Evolutionary conservation across 2,797 vertebrate species (phyloP).

Genomic region (Xenopus petersii): DNA sequence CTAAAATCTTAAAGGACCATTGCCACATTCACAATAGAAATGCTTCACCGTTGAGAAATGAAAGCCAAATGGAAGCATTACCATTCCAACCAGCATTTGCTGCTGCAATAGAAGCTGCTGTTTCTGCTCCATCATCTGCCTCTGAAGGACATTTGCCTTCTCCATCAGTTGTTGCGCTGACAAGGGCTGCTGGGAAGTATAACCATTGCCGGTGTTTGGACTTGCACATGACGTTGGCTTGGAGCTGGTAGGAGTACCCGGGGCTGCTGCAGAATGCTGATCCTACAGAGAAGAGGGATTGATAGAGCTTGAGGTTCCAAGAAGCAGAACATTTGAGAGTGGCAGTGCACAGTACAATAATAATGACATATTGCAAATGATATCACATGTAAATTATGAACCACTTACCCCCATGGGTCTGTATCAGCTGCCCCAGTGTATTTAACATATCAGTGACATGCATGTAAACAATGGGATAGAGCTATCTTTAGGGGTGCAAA

Average conservation of each 20-base stretch:
- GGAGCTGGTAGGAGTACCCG: slow-evolving; percentile 65
- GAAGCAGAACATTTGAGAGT: too few relatives aligned
- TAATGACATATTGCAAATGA: too few relatives aligned
- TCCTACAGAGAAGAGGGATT: slow-evolving; percentile 61
- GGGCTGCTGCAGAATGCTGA: slow-evolving; percentile 68
- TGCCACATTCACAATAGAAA: background rate
- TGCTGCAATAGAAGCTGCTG: slow-evolving; percentile 75
- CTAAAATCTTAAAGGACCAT: background rate
- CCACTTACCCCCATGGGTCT: too few relatives aligned
- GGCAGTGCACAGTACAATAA: too few relatives aligned
- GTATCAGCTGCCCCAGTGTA: too few relatives aligned
- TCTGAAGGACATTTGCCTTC: slow-evolving; percentile 77
- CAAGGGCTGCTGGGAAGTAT: slow-evolving; percentile 72
- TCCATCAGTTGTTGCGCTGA: slow-evolving; percentile 75
- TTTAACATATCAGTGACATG: too few relatives aligned
- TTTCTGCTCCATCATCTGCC: slow-evolving; percentile 75
- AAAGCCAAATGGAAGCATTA: slow-evolving; percentile 61
- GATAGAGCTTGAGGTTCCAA: too few relatives aligned
- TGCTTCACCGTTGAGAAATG: slow-evolving; percentile 14
- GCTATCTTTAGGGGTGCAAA: too few relatives aligned
- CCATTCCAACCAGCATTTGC: slow-evolving; percentile 74
- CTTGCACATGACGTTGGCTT: slow-evolving; percentile 70
- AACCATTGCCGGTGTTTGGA: slow-evolving; percentile 74
- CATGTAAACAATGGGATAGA: too few relatives aligned
- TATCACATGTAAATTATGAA: too few relatives aligned